These are phyloP conservation scores for Halictus ligatus DNA, from an alignment of 2,888 invertebrate species.

Conservation along the genomic window DNA sequence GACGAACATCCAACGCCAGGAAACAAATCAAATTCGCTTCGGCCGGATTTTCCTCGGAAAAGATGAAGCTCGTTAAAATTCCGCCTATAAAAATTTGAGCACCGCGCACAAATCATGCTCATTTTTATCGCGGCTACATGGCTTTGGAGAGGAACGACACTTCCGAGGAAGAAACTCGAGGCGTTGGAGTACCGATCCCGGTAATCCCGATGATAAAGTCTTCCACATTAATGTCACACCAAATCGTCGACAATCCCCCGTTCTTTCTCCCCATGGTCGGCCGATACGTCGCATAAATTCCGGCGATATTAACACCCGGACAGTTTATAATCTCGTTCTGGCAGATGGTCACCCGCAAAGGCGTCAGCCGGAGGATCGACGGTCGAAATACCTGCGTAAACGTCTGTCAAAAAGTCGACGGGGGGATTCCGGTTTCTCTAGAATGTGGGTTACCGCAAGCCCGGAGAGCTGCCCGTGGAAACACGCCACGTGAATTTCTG, in stretches of 20 bases:
- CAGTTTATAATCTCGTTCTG: conserved; percentile 14
- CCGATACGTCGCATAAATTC: conserved; percentile 15
- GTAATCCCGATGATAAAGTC: neutral
- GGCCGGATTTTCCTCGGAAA: too few species aligned
- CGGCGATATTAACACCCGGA: neutral
- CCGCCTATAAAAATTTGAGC: neutral
- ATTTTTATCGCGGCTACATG: neutral
- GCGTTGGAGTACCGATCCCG: neutral
- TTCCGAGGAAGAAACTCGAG: neutral
- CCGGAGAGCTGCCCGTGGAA: conserved; percentile 13
- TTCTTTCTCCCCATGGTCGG: neutral
- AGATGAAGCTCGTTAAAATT: too few species aligned
- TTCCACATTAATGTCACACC: neutral
- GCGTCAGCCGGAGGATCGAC: neutral
- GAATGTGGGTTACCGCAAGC: conserved; percentile 43
- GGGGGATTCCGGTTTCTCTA: conserved; percentile 53
- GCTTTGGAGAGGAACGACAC: neutral
- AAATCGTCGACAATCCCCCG: neutral
- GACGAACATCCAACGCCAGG: too few species aligned
- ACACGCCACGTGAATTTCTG: conserved; percentile 37
- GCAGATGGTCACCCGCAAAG: neutral
- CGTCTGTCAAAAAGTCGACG: conserved; percentile 36
- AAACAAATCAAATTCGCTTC: too few species aligned
- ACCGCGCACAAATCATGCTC: neutral
- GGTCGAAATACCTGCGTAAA: conserved; percentile 18